A percentile compares a stretch with the other conserved stretches of the same genome.
Evolutionary conservation across 2,888 invertebrate species (phyloP).

Genomic region (Perizoma affinitatum): DNA sequence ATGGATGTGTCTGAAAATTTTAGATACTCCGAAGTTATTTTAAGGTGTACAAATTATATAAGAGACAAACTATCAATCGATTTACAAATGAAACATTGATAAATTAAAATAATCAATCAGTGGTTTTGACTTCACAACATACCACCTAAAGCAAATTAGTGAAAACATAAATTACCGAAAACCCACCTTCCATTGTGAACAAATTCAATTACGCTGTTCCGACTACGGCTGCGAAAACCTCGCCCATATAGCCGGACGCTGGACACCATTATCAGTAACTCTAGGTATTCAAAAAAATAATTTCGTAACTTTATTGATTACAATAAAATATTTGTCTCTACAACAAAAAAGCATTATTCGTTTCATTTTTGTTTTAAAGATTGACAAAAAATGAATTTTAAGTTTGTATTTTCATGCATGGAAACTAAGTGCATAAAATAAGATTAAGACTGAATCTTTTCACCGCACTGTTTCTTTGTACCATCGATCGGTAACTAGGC

Average conservation of each 20-base stretch:
- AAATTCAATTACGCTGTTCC: slow-evolving; percentile 74
- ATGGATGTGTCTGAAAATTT: too few species aligned
- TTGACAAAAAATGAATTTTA: neutral
- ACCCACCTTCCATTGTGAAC: slow-evolving; percentile 63
- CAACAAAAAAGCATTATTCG: too few species aligned
- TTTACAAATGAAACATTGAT: neutral
- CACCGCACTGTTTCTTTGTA: too few species aligned
- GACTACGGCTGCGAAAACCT: slow-evolving; percentile 3
- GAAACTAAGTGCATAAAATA: neutral
- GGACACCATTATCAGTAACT: slow-evolving; percentile 18
- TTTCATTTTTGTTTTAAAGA: too few species aligned
- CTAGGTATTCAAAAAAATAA: too few species aligned
- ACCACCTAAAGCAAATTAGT: slow-evolving; percentile 37
- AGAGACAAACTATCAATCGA: too few species aligned
- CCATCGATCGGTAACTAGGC: too few species aligned
- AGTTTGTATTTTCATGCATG: neutral
- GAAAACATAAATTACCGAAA: slow-evolving; percentile 62
- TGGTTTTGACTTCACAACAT: slow-evolving; percentile 11
- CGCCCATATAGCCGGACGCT: slow-evolving; percentile 2
- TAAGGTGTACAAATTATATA: too few species aligned
- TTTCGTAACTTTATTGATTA: too few species aligned
- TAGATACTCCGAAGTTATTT: too few species aligned
- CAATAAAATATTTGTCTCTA: too few species aligned
- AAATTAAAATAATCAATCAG: neutral
- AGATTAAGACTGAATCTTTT: neutral